Base-by-base conservation (phyloP, 2,888 invertebrate species). In the Apotomis turbidana region DNA sequence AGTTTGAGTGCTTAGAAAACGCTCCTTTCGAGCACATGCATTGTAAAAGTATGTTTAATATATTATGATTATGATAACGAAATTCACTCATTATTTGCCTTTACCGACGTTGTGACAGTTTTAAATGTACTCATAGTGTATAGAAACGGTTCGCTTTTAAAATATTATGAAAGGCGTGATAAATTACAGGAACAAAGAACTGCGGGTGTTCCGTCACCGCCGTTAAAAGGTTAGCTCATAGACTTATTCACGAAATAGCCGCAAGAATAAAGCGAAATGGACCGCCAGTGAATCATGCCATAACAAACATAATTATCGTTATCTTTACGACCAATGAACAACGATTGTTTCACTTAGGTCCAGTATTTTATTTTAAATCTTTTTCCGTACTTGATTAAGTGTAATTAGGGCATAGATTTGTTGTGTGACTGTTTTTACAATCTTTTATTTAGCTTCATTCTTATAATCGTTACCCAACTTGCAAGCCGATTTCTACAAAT, bases 241-340 rank as follows among this genome's bases (percentile, higher is more conserved):
- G 74, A 81, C 82, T 83, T 85, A 84, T 81, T 85, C 83, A 85
- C 80, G 75, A 80, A 80, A 79, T 75, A 76, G 74, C 74, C 73
- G 69, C 78, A 64, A 78, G 77, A 77, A 82, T 78, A 79, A 81
- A 77, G 81, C 79, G 74, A 79, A 78, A 81, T 81, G 77, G 78
- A 76, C 76, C 78, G 78, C 62, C 62, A 57, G 79, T 87, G 87
- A 86, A 82, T 87, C 87, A 86, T 79, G 76, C 81, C 85, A 84
- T 87, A 83, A 84, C 86, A 83, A 88, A 87, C 83, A 84, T 87
- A 87, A 90, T 90, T 88, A 89, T 80, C 85, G 84, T 89, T 89
- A 92, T 91, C 91, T 91, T 90, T 91, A 91, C 85, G 88, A 87
- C 84, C 86, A 83, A 84, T 85, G 82, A 81, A 81, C 77, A 81